Evolutionary conservation across 2,888 invertebrate genomes (phyloP), one percentile per base, ranked within the genome.

Genomic region (Prosopocoilus inquinatus): DNA sequence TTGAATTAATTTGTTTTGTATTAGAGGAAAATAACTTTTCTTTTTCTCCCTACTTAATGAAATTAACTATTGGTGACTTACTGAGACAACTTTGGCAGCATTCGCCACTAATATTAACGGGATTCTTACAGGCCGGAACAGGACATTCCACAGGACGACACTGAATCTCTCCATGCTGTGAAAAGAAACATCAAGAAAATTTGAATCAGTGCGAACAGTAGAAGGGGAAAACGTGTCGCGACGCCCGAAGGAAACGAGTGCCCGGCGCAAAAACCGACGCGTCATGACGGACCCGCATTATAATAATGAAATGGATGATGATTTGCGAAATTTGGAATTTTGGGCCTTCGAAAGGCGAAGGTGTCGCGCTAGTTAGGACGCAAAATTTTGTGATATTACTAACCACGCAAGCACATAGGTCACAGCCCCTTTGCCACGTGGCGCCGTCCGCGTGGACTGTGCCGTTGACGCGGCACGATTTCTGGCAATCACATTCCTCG

Each of bases 401-500:
- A 77, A 91, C 90, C 82, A 89, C 87, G 82, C 94, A 94, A 75
- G 90, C 86, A 83, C 94, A 94, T 70, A 87, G 85, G 74, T 91
- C 88, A 82, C 94, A 94, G 77, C 87, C 88, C 72, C 86, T 83
- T 76, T 88, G 86, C 94, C 94, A 94, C 55, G 87, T 86, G 64
- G 90, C 88, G 53, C 93, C 93, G 75, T 94, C 93, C 55, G 88
- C 86, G 74, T 89, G 87, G 58, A 88, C 84, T 53, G 89, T 88
- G 63, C 88, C 90, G 78, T 92, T 91, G 66, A 87, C 84, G 72
- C 84, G 84, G 81, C 94, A 94, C 62, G 91, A 90, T 80, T 90
- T 91, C 80, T 89, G 89, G 79, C 94, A 94, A 81, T 94, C 93
- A 78, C 94, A 94, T 77, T 90, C 88, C 79, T 94, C 92, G 72